Conservation (phyloP, 1,140 invertebrate species). For the honey bee (Apis mellifera) region Amel_HAv3.1 CM009936.2:17214001-17214500, state of each 20-base stretch:
- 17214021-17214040: too few relatives aligned
- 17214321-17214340: conserved; percentile 62
- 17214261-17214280: conserved; percentile 74
- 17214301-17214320: conserved; percentile 66
- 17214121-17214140: not conserved
- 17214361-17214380: conserved; percentile 32
- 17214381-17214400: not conserved
- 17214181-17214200: conserved; percentile 55
- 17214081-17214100: not conserved
- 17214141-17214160: too few relatives aligned
- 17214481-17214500: too few relatives aligned
- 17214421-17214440: too few relatives aligned
- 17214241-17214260: conserved; percentile 76
- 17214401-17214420: not conserved
- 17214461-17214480: too few relatives aligned
- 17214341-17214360: conserved; percentile 64
- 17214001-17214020: too few relatives aligned
- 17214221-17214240: conserved; percentile 72
- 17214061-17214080: too few relatives aligned
- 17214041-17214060: too few relatives aligned
- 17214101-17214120: too few relatives aligned
- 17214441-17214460: too few relatives aligned
- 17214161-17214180: not conserved
- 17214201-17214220: conserved; percentile 68
- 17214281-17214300: conserved; percentile 62